phyloP scores from a whole-genome alignment of 2,797 vertebrate genomes.

The Mormyrops attenuatus region DNA sequence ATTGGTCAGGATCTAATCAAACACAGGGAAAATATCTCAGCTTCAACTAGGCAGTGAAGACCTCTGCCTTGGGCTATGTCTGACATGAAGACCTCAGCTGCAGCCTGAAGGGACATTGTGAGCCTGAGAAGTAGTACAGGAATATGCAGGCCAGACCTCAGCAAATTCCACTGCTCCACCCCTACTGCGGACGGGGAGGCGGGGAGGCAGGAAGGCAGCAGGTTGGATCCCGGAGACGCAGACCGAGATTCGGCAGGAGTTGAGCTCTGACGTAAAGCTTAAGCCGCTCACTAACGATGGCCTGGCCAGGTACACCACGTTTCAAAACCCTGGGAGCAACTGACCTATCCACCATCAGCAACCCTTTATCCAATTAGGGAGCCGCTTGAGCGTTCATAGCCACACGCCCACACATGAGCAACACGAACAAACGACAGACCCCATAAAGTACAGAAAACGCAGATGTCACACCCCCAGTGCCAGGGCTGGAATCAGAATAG shows the following conservation, averaged over 20 bases:
- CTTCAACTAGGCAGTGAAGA: background rate
- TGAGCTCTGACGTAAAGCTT: background rate
- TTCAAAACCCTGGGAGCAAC: background rate
- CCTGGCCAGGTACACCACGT: background rate
- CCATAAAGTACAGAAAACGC: background rate
- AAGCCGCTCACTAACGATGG: background rate
- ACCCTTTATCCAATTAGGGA: background rate
- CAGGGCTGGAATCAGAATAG: background rate
- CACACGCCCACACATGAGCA: background rate
- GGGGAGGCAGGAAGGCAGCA: background rate
- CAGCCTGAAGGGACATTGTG: background rate
- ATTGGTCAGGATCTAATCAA: slow-evolving; percentile 25
- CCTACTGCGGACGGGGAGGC: background rate
- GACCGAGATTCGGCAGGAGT: background rate
- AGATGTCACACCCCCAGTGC: background rate
- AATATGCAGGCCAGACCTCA: background rate
- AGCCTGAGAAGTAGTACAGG: background rate
- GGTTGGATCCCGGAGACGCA: background rate
- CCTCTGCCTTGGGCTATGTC: background rate
- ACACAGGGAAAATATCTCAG: slow-evolving; percentile 27
- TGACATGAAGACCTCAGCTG: background rate
- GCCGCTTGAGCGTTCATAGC: background rate
- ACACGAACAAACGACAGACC: background rate
- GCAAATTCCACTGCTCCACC: background rate
- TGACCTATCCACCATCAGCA: background rate